phyloP scores from a whole-genome alignment of 2,888 invertebrate genomes.

The Phalangium opilio region DNA sequence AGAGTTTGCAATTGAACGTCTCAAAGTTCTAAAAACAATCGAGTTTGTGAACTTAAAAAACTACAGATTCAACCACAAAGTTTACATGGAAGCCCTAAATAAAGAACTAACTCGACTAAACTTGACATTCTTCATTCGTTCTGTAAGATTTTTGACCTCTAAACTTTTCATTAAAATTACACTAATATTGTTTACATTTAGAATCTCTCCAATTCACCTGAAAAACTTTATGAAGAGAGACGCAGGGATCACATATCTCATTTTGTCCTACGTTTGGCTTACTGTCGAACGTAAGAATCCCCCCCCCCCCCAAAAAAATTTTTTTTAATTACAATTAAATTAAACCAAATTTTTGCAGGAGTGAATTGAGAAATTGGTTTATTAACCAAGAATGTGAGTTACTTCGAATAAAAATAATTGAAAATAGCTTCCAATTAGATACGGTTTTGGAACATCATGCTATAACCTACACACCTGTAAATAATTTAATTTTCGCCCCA shows the following conservation, averaged over 20 bases:
- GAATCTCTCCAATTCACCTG: neutral
- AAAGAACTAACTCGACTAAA: neutral
- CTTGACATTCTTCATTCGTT: neutral
- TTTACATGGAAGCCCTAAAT: neutral
- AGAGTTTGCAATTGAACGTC: slow-evolving; percentile 64
- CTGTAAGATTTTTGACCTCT: no score
- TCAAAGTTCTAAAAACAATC: slow-evolving; percentile 36
- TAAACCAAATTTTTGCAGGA: slow-evolving; percentile 34
- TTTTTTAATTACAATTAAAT: neutral
- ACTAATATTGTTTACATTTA: neutral
- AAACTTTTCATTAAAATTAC: neutral
- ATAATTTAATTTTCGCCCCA: neutral
- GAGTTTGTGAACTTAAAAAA: no score
- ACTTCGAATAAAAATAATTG: slow-evolving; percentile 43
- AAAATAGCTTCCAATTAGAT: neutral
- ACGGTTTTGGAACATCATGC: neutral
- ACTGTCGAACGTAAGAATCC: slow-evolving; percentile 46
- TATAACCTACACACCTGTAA: neutral
- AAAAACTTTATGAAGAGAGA: slow-evolving; percentile 22
- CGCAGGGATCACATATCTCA: slow-evolving; percentile 71
- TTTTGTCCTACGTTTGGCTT: slow-evolving; percentile 77
- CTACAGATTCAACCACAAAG: neutral
- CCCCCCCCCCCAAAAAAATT: no score
- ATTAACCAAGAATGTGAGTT: slow-evolving; percentile 72
- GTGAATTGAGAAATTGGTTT: slow-evolving; percentile 77